phyloP scores from a whole-genome alignment of 2,888 invertebrate genomes.

The Macropis europaea region DNA sequence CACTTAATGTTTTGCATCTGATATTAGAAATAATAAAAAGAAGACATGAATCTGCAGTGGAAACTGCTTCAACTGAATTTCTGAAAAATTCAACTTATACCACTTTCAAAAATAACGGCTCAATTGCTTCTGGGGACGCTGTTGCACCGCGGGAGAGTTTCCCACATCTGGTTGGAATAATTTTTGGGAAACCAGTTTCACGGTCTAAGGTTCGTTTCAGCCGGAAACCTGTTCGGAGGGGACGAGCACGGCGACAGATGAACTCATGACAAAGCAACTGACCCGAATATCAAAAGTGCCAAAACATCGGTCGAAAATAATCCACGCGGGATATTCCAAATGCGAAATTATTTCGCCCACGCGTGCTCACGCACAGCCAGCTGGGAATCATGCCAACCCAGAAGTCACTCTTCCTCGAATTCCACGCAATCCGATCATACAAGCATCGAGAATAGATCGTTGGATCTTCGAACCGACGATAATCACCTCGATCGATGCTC shows the following conservation, averaged over 20 bases:
- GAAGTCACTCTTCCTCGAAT: constrained; percentile 53
- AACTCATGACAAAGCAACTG: constrained; percentile 6
- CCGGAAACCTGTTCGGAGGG: too few relatives aligned
- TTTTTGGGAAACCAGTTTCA: too few relatives aligned
- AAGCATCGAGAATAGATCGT: constrained; percentile 14
- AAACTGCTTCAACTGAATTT: too few relatives aligned
- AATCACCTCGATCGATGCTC: neutral
- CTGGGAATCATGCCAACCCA: constrained; percentile 61
- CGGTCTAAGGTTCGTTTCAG: too few relatives aligned
- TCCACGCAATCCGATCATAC: constrained; percentile 54
- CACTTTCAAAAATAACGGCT: too few relatives aligned
- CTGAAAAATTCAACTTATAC: too few relatives aligned
- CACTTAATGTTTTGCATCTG: too few relatives aligned
- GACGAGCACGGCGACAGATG: neutral
- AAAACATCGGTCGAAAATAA: constrained; percentile 46
- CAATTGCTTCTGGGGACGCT: too few relatives aligned
- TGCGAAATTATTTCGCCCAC: constrained; percentile 58
- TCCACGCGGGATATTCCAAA: constrained; percentile 46
- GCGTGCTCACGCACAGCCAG: constrained; percentile 44
- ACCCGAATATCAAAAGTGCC: constrained; percentile 42
- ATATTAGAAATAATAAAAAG: too few relatives aligned
- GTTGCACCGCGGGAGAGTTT: too few relatives aligned
- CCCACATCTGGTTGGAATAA: too few relatives aligned
- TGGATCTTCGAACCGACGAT: neutral
- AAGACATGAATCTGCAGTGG: too few relatives aligned